Base-by-base conservation (phyloP, 2,113 vertebrate genomes). In the Dipodomys ordii region DNA sequence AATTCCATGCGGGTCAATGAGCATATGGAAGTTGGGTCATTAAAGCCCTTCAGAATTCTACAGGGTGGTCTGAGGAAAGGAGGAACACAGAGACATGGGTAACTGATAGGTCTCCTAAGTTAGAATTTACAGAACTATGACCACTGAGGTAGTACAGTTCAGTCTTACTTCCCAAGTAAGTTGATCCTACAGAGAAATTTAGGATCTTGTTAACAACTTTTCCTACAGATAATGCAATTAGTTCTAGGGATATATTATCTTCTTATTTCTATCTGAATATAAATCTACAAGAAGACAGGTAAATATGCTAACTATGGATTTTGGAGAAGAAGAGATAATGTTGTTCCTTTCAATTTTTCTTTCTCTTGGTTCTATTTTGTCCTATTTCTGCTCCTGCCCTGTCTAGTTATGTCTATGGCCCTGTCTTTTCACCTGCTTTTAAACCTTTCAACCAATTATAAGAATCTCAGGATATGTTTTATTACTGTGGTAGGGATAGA, bases 1-100 rank as follows among this genome's bases (percentile, higher is more conserved):
- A 49, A 85, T 79, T 90, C 84, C 67, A 64, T 60, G 11, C 80
- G 71, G 73, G 81, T 95, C 94, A 95, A 19, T 68, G 74, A 95
- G 83, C 60, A 49, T 79, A 83, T 94, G 39, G 65, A 94, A 94
- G 20, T 91, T 35, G 90, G 35, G 22, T 92, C 91, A 79, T 71
- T 76, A 32, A 28, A 90, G 88, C 88, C 72, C 78, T 91, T 94
- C 11, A 89, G 46, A 88, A 76, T n/a, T 68, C 91, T 69, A 90
- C 49, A 77, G 67, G 23, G n/a, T 72, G 57, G 30, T 81, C 53
- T 90, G 69, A 72, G 20, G 30, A 79, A 91, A 73, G 57, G 53
- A 79, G 64, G 10, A 71, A 19, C n/a, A 73, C 28, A 69, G n/a
- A 76, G 9, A 20, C 32, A 49, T 28, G 22, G 13, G 10, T 49